phyloP scores from a whole-genome alignment of 2,113 vertebrate species.

The Phylloscopus trochiloides region DNA sequence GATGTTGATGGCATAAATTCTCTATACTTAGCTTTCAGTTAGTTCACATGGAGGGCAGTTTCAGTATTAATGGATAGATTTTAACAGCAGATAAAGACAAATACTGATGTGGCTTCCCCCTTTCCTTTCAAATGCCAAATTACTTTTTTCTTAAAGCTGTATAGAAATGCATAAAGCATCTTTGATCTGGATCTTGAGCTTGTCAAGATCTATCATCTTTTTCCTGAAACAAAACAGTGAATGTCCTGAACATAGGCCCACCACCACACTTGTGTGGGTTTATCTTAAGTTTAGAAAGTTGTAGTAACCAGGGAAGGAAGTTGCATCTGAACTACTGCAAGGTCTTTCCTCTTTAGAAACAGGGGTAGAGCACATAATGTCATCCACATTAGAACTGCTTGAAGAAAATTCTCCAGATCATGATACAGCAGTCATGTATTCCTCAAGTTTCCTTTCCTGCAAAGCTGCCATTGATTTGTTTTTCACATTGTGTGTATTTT shows the following conservation, averaged over 20 bases:
- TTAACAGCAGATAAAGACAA: background rate
- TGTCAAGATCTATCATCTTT: background rate
- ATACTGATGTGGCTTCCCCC: background rate
- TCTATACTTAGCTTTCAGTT: background rate
- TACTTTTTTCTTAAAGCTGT: background rate
- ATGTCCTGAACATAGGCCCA: background rate
- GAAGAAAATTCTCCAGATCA: background rate
- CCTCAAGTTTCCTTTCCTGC: background rate
- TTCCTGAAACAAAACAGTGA: background rate
- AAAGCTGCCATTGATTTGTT: background rate
- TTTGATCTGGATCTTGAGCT: background rate
- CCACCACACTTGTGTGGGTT: background rate
- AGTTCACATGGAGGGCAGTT: background rate
- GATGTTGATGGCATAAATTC: background rate
- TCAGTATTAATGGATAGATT: background rate
- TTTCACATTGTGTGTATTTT: background rate
- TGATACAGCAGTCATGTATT: background rate
- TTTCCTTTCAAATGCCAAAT: background rate
- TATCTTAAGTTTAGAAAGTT: background rate
- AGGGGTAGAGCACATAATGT: background rate
- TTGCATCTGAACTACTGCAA: background rate
- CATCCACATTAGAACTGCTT: background rate
- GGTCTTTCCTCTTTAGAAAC: background rate
- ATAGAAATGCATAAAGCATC: background rate
- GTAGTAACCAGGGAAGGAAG: background rate